Evolutionary conservation across 1,140 invertebrate genomes (phyloP).

Genomic region (Macrosteles quadrilineatus): DNA sequence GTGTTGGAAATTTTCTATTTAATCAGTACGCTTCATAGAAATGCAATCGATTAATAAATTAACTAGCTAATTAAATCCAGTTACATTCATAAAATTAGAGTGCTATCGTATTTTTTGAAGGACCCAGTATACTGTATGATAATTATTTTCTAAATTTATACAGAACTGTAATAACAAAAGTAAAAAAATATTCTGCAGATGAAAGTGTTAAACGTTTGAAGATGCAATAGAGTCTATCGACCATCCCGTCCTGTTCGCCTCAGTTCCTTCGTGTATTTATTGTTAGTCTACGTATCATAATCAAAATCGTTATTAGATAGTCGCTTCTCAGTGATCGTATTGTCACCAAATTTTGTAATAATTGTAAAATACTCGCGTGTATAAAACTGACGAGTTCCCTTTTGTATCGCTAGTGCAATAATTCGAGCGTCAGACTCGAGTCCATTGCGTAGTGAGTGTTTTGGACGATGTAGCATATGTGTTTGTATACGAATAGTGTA

Average conservation of each 20-base stretch:
- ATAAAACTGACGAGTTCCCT: not conserved
- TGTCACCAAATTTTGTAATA: conserved; percentile 10
- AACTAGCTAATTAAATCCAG: no score
- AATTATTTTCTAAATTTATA: no score
- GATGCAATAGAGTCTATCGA: no score
- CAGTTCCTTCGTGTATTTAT: conserved; percentile 23
- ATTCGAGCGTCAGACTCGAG: not conserved
- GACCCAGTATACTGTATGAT: no score
- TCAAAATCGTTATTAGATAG: conserved; percentile 15
- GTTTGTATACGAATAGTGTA: conserved; percentile 29
- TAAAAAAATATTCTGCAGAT: no score
- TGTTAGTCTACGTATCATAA: conserved; percentile 8
- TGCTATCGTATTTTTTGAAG: no score
- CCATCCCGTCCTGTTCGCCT: not conserved
- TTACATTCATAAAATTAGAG: no score
- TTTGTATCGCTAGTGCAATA: conserved; percentile 3
- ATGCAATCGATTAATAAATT: no score
- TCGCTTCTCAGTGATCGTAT: conserved; percentile 18
- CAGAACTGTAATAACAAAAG: no score
- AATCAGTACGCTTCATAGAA: no score
- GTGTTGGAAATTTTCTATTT: no score
- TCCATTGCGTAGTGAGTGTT: conserved; percentile 3
- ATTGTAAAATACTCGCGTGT: conserved; percentile 18
- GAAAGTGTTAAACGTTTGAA: no score
- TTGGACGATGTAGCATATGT: conserved; percentile 9